These are phyloP conservation scores for Carcina quercana DNA, from an alignment of 2,888 invertebrate genomes.

Conservation along the genomic window DNA sequence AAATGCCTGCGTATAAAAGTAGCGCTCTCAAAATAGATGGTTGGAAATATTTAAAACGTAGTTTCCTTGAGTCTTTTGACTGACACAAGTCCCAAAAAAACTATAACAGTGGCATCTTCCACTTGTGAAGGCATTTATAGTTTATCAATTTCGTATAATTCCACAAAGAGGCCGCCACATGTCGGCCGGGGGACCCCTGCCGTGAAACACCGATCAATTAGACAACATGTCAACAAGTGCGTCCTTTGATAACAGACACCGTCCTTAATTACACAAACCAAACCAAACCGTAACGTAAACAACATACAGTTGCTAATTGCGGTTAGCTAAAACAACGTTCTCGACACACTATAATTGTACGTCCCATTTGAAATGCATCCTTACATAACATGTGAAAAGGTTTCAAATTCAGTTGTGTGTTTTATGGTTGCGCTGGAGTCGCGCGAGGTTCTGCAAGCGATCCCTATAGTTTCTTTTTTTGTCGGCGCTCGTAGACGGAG, in stretches of 20 bases:
- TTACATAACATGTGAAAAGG: too few relatives aligned
- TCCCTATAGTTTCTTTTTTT: conserved; percentile 61
- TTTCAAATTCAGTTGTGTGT: too few relatives aligned
- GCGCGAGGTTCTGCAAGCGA: conserved; percentile 59
- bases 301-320: conserved; percentile 43
- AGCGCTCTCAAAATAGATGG: too few relatives aligned
- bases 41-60: too few relatives aligned
- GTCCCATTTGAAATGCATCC: too few relatives aligned
- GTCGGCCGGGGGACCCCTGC: conserved; percentile 61
- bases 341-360: too few relatives aligned
- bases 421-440: conserved; percentile 37
- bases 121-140: conserved; percentile 64
- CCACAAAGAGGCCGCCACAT: conserved; percentile 64
- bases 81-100: conserved; percentile 41
- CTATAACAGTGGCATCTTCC: conserved; percentile 66
- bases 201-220: conserved; percentile 72
- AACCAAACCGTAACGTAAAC: conserved; percentile 54
- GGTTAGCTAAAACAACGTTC: conserved; percentile 29
- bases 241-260: conserved; percentile 59
- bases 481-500: conserved; percentile 60
- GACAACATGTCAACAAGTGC: conserved; percentile 74
- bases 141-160: conserved; percentile 71
- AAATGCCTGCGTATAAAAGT: too few relatives aligned
- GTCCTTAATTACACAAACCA: conserved; percentile 29
- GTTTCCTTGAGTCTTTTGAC: conserved; percentile 31